Base-by-base conservation (phyloP, 2,113 vertebrate genomes). In the Ailuropoda melanoleuca region DNA sequence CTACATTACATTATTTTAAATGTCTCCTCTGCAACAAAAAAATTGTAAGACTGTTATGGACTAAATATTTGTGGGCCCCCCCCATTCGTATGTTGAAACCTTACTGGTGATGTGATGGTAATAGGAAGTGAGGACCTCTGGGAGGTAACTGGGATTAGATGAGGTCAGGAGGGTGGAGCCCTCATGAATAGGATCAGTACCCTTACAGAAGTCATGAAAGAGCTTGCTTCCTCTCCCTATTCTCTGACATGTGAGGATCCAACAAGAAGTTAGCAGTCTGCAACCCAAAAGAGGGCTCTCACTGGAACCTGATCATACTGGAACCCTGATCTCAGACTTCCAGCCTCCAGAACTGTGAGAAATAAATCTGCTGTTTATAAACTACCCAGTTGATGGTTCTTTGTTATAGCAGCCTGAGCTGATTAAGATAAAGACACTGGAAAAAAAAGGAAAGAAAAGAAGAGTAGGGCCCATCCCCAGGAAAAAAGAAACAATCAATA, bases 1-100 rank as follows among this genome's bases (percentile, higher is more conserved):
- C 50, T 12, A 82, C 26, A 88, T 46, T 84, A 46, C 70, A 77
- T 24, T 92, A 81, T 70, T 92, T 97, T 74, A 94, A 97, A 85
- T 74, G 14, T 85, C 50, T 66, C 75, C 94, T 75, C 82, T 97
- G 23, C 29, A 77, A 68, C 8, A 83, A 95, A 88, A 85, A 91
- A 88, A 64, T 29, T 80, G 34, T 10, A 88, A 90, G 26, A 74
- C 4, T 26, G 6, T 39, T 60, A 72, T 26, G 43, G 53, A 70
- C 39, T 70, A 31, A 93, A 58, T 31, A 60, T 81, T 34, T 94
- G 62, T 94, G 39, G 21, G 4, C 62, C 62, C 6, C 13, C 9
- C 1, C 53, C 43, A 26, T 88, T 88, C 4, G 3, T 88, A 83
- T 72, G 43, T 53, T 94, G 64, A 94, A 94, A 74, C n/a, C 10